Evolutionary conservation across 2,797 vertebrate species (phyloP).

Genomic region (Macropus fuliginosus): DNA sequence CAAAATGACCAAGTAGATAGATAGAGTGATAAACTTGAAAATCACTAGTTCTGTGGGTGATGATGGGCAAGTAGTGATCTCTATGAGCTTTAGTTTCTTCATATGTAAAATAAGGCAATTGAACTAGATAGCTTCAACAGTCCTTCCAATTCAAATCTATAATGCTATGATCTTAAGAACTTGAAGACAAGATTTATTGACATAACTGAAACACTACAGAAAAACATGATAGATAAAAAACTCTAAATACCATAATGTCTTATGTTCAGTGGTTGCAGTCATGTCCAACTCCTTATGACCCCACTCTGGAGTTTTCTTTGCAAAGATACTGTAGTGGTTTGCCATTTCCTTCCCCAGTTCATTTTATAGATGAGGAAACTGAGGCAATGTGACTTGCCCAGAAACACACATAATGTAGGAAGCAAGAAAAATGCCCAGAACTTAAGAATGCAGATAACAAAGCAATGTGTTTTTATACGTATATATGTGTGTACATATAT

Average conservation of each 20-base stretch:
- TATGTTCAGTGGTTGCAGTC: not conserved
- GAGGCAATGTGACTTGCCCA: not conserved
- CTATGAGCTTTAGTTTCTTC: not conserved
- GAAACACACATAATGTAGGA: not conserved
- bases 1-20: not conserved
- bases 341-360: not conserved
- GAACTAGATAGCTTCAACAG: not conserved
- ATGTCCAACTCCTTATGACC: not conserved
- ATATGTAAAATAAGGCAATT: not conserved
- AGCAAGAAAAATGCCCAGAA: not conserved
- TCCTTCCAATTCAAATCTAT: not conserved
- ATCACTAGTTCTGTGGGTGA: not conserved
- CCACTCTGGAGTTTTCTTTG: not conserved
- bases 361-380: not conserved
- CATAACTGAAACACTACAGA: not conserved
- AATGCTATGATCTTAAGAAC: not conserved
- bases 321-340: not conserved
- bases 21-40: too few relatives aligned
- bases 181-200: not conserved
- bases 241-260: not conserved
- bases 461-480: not conserved
- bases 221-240: not conserved
- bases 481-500: too few relatives aligned
- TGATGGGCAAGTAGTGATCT: not conserved
- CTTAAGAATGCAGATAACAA: not conserved